Percentiles rank a stretch among this genome's conserved stretches.
Conservation (phyloP, 2,797 vertebrate species). For the Alexandromys oeconomus region DNA sequence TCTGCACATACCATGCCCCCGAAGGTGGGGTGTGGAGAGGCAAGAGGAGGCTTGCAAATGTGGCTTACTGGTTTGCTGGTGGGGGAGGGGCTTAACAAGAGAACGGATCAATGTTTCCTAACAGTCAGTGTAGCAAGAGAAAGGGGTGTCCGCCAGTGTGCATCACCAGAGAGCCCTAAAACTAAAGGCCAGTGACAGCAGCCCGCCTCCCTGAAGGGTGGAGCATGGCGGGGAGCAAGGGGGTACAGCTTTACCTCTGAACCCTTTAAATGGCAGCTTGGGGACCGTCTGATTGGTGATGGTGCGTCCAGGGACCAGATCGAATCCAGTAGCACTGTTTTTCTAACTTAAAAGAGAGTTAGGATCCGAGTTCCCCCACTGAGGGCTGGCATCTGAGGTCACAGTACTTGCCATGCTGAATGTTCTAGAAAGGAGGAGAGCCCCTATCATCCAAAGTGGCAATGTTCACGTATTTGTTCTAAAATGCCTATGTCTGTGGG, state of each 20-base stretch:
- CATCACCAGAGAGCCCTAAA: background rate
- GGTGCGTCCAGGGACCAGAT: background rate
- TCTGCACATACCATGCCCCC: background rate
- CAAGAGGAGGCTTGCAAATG: background rate
- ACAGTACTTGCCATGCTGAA: background rate
- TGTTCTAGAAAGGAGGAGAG: background rate
- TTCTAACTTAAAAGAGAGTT: background rate
- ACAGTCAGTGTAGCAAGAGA: background rate
- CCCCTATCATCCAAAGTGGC: background rate
- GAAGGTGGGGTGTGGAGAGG: no score
- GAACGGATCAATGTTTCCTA: background rate
- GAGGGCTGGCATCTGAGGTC: background rate
- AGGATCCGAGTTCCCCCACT: background rate
- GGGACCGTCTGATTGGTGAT: background rate
- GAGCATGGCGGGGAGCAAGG: background rate
- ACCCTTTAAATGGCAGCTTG: background rate
- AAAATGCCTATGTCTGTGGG: background rate
- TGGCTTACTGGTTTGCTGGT: background rate
- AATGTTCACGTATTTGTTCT: background rate
- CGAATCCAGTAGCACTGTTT: background rate
- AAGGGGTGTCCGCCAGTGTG: background rate
- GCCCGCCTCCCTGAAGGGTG: background rate
- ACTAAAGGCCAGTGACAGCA: background rate
- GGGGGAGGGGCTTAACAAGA: accelerated
- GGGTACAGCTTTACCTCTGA: background rate